These are phyloP conservation scores for Drosophila prostipennis DNA, from an alignment of 2,888 invertebrate genomes.

Conservation along the genomic window DNA sequence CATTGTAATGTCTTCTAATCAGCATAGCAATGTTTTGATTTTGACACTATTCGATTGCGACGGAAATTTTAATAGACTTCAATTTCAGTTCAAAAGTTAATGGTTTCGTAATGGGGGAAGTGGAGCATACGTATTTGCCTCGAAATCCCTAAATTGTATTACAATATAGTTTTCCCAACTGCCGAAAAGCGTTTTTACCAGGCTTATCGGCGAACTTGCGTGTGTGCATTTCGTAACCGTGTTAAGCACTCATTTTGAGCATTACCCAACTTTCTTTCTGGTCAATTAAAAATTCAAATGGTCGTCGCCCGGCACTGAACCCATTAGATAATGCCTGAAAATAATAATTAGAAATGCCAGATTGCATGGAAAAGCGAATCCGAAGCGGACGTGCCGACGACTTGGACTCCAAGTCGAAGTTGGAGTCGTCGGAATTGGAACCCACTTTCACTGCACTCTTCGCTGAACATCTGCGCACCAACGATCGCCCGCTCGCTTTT, in stretches of 20 bases:
- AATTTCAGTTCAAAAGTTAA: background rate
- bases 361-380: conserved; percentile 53
- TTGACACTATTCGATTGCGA: no score
- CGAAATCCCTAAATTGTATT: conserved; percentile 14
- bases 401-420: conserved; percentile 7
- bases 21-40: conserved; percentile 13
- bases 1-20: conserved; percentile 12
- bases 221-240: conserved; percentile 55
- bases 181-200: conserved; percentile 1
- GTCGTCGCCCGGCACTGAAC: conserved; percentile 38
- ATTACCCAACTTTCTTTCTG: conserved; percentile 39
- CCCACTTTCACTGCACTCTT: conserved; percentile 69
- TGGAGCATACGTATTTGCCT: conserved; percentile 11
- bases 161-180: conserved; percentile 5
- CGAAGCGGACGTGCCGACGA: conserved; percentile 43
- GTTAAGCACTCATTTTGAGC: conserved; percentile 38
- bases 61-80: background rate
- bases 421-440: conserved; percentile 33
- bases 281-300: conserved; percentile 61
- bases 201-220: conserved; percentile 5
- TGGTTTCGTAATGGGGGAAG: background rate
- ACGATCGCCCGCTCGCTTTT: conserved; percentile 50
- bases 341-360: conserved; percentile 59
- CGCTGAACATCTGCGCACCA: conserved; percentile 57
- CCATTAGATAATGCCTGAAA: conserved; percentile 56